Evolutionary conservation across 2,888 invertebrate species (phyloP).

Genomic region (Torymus auratus): DNA sequence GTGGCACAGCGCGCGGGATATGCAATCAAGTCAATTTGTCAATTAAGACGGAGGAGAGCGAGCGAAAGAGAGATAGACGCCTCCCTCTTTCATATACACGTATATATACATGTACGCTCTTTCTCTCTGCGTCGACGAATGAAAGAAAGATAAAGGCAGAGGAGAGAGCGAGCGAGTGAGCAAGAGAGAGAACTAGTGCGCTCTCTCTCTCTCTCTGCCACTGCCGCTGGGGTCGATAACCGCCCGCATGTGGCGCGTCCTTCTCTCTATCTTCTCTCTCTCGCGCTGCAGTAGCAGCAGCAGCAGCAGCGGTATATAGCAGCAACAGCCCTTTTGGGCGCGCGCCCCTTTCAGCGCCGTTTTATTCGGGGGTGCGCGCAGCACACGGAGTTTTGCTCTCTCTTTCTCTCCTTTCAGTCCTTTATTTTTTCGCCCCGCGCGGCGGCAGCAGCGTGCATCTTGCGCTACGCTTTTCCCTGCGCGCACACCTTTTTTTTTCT

Average conservation of each 20-base stretch:
- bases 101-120: too few relatives aligned
- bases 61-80: conserved; percentile 22
- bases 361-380: conserved; percentile 7
- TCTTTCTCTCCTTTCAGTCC: not conserved
- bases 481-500: too few relatives aligned
- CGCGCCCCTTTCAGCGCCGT: conserved; percentile 18
- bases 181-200: not conserved
- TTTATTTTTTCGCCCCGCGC: too few relatives aligned
- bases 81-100: not conserved
- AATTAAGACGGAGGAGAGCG: conserved; percentile 60
- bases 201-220: too few relatives aligned
- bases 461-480: too few relatives aligned
- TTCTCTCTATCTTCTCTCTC: not conserved
- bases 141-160: conserved; percentile 4
- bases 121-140: not conserved
- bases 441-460: too few relatives aligned
- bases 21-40: conserved; percentile 63
- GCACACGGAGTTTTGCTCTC: not conserved
- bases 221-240: conserved; percentile 35
- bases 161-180: conserved; percentile 4
- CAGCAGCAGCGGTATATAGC: conserved; percentile 13
- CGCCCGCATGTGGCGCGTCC: conserved; percentile 19
- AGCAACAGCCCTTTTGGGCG: conserved; percentile 25
- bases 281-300: not conserved
- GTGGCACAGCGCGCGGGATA: conserved; percentile 49